Evolutionary conservation across 2,113 vertebrate genomes (phyloP), one percentile per base, ranked within the genome.

Genomic region (Melanostigma gelatinosum): DNA sequence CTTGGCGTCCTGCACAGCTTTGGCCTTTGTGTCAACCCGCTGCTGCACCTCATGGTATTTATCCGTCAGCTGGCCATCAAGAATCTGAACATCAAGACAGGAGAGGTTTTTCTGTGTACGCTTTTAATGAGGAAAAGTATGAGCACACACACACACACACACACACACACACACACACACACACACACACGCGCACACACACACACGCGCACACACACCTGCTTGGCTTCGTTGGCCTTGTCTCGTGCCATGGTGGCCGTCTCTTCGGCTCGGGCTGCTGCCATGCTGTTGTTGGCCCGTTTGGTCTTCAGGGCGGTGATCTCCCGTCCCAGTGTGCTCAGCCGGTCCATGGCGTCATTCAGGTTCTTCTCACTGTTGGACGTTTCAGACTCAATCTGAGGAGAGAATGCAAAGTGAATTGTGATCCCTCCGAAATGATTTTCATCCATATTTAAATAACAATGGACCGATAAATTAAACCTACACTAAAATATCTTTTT

Each of bases 211-310:
- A 29, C 68, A 55, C 91, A 12, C 34, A 97, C 98, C 97, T 98
- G 96, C 86, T 98, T 97, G 86, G 98, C 98, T 87, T 98, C 97
- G 0, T 92, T 88, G 0, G 98, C 97, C 50, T 97, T 96, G 75
- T 95, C 95, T 67, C 94, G 94, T 0, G 98, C 98, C n/a, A 85
- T 93, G 22, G 91, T 93, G 16, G 98, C 98, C 0, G 96, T 97
- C 68, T 98, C 97, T 61, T 97, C 96, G 0, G 97, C 98, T 0
- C 95, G 95, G 0, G 96, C 95, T 0, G 96, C 97, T 1, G 95
- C 96, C 94, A 99, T 92, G 91, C 95, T 97, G 89, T 98, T 99
- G 84, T 95, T 97, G 70, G 97, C 97, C 0, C 96, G 92, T 87
- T 98, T 97, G 87, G 97, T 94, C 88, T 98, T 99, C 79, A 99